Evolutionary conservation across 2,797 vertebrate genomes (phyloP).

Genomic region (Buceros bicornis): DNA sequence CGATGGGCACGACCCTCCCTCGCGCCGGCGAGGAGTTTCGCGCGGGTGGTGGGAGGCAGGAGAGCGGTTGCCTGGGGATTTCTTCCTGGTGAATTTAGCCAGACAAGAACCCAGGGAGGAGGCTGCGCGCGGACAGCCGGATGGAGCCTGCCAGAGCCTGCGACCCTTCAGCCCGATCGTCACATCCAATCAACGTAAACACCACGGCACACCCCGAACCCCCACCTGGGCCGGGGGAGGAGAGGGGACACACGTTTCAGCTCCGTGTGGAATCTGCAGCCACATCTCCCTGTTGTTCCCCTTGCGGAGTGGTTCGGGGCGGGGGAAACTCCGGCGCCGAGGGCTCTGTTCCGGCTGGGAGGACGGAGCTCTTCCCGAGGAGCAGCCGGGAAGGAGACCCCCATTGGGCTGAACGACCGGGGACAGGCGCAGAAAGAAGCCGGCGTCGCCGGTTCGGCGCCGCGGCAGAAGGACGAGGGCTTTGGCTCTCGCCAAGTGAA

Average conservation of each 20-base stretch:
- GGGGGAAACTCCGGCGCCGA: not conserved
- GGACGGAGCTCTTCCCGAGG: not conserved
- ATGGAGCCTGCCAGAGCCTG: not conserved
- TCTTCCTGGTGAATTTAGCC: not conserved
- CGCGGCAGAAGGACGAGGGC: not conserved
- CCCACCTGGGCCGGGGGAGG: not conserved
- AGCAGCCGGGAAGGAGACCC: not conserved
- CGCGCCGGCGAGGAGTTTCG: fast-evolving
- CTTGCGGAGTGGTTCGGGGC: no score
- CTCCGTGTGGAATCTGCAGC: not conserved
- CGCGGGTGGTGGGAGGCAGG: not conserved
- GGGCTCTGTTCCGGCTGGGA: not conserved
- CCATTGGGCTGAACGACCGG: not conserved
- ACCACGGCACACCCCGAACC: not conserved
- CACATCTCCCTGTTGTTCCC: no score
- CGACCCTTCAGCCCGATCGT: not conserved
- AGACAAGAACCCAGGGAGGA: not conserved
- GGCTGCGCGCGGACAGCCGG: not conserved
- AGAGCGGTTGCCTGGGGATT: not conserved
- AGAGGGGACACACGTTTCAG: not conserved
- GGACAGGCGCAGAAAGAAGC: not conserved
- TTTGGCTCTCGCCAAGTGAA: not conserved
- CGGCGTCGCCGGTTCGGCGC: not conserved
- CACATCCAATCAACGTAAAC: not conserved
- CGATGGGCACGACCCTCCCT: not conserved